A percentile compares a stretch with the other conserved stretches of the same genome.
Conservation (phyloP, 2,797 vertebrate species). For the Helarctos malayanus region DNA sequence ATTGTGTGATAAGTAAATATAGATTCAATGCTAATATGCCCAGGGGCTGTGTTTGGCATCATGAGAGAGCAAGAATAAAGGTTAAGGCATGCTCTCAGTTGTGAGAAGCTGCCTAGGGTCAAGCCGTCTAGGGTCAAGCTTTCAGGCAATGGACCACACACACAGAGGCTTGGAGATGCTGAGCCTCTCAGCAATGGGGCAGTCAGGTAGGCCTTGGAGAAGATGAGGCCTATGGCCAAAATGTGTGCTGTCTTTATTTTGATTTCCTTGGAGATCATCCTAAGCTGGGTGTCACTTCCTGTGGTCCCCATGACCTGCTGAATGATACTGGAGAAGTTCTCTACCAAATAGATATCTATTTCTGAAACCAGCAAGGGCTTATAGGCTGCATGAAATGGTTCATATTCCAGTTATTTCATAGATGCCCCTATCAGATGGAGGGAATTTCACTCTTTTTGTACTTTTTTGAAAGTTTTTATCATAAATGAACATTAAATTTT, state of each 20-base stretch:
- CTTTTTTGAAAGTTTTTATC: not conserved
- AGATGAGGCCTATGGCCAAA: not conserved
- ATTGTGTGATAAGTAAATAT: not conserved
- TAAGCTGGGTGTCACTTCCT: not conserved
- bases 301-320: not conserved
- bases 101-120: not conserved
- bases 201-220: not conserved
- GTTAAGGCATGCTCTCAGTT: not conserved
- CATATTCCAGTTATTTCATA: not conserved
- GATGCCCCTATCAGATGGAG: not conserved
- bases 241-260: not conserved
- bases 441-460: not conserved
- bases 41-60: not conserved
- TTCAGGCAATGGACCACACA: not conserved
- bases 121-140: not conserved
- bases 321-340: not conserved
- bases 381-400: not conserved
- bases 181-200: not conserved
- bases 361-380: not conserved
- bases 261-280: not conserved
- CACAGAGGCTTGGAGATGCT: not conserved
- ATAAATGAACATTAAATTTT: not conserved
- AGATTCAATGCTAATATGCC: not conserved
- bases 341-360: not conserved
- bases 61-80: not conserved